Conservation (phyloP, 2,797 vertebrate genomes). For the Erethizon dorsatum region DNA sequence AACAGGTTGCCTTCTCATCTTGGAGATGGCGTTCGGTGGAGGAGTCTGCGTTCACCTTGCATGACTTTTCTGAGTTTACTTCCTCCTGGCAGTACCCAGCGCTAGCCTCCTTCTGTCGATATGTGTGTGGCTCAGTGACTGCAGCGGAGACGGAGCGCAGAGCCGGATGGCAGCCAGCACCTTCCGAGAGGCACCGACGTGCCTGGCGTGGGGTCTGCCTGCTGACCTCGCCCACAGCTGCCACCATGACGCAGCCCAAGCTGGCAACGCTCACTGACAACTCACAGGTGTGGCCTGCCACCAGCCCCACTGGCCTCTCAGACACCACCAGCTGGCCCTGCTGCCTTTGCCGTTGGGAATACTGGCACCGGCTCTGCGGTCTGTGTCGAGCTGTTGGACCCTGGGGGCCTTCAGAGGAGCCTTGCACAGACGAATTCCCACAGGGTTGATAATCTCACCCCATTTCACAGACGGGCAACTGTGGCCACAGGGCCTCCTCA, state of each 20-base stretch:
- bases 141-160: not conserved
- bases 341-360: not conserved
- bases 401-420: not conserved
- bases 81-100: not conserved
- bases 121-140: not conserved
- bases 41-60: constrained; percentile 22
- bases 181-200: constrained; percentile 1
- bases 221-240: constrained; percentile 64
- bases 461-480: constrained; percentile 65
- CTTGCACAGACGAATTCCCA: not conserved
- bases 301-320: not conserved
- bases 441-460: constrained; percentile 56
- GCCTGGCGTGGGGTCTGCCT: constrained; percentile 37
- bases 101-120: constrained; percentile 53
- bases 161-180: constrained; percentile 41
- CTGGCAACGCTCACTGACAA: not conserved
- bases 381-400: not conserved
- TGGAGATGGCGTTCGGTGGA: rapidly evolving
- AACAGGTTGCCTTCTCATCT: no score
- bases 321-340: constrained; percentile 54
- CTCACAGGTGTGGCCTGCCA: not conserved
- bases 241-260: not conserved
- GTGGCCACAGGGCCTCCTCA: not conserved
- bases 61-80: constrained; percentile 64
- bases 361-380: constrained; percentile 29